phyloP scores from a whole-genome alignment of 2,888 invertebrate genomes.

The Nemotelus pantherinus region DNA sequence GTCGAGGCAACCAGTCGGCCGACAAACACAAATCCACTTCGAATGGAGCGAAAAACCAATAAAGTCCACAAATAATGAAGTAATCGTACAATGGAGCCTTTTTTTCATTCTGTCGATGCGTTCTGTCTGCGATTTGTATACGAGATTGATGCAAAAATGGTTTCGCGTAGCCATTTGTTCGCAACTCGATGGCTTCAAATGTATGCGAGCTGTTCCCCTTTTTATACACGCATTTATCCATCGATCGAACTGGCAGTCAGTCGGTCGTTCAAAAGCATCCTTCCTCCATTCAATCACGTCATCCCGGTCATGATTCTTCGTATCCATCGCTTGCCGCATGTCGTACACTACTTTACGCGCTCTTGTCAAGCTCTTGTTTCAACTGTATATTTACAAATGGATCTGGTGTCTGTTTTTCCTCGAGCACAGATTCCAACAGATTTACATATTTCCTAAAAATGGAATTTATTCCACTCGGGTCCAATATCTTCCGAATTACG shows the following conservation, averaged over 20 bases:
- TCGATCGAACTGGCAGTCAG: neutral
- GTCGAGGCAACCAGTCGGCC: too few species aligned
- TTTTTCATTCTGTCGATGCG: too few species aligned
- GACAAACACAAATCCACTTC: too few species aligned
- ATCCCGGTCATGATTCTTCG: neutral
- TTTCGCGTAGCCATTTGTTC: neutral
- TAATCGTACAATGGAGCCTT: too few species aligned
- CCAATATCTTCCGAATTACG: too few species aligned
- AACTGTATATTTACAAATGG: neutral
- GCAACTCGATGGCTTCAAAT: neutral
- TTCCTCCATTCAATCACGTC: neutral
- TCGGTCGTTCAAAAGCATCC: neutral
- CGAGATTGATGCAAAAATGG: too few species aligned
- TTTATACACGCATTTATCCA: neutral
- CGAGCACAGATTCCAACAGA: neutral
- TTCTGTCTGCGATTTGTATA: too few species aligned
- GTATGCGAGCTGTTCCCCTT: neutral
- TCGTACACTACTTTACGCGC: too few species aligned
- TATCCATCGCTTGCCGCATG: too few species aligned
- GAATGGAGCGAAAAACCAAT: too few species aligned
- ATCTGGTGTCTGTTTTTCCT: neutral
- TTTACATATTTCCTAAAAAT: neutral
- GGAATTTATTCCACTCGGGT: neutral
- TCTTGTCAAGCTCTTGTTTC: neutral
- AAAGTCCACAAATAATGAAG: too few species aligned